phyloP scores from a whole-genome alignment of 2,113 vertebrate genomes.

The Acrocephalus arundinaceus region DNA sequence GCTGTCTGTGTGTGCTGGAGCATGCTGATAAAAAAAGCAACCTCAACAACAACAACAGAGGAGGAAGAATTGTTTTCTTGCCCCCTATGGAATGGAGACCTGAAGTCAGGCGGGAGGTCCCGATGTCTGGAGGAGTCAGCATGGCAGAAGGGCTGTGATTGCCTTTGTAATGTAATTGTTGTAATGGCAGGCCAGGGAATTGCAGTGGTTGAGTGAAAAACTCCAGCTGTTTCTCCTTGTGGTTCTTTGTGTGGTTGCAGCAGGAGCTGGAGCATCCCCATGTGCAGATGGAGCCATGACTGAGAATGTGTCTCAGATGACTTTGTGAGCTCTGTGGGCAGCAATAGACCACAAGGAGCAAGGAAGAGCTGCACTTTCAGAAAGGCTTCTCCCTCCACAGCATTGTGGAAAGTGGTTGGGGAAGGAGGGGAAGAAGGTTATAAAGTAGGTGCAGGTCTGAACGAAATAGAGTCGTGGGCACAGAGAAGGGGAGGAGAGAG shows the following conservation, averaged over 20 bases:
- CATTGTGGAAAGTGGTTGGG: neutral
- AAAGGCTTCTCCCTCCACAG: neutral
- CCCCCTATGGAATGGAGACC: neutral
- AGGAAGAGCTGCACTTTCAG: neutral
- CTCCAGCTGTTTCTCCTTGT: constrained; percentile 15
- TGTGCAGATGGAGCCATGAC: neutral
- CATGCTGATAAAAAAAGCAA: constrained; percentile 20
- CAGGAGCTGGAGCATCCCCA: constrained; percentile 4
- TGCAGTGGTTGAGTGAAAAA: constrained; percentile 18
- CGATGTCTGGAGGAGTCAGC: neutral
- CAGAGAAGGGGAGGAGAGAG: neutral
- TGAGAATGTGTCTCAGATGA: neutral
- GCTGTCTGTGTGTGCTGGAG: constrained; percentile 18
- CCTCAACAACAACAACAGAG: constrained; percentile 20
- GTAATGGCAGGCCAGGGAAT: constrained; percentile 41
- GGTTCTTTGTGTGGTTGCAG: constrained; percentile 48
- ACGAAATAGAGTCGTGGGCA: neutral
- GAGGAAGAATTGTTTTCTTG: constrained; percentile 20
- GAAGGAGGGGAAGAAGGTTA: neutral
- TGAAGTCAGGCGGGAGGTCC: constrained; percentile 1
- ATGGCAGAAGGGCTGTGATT: neutral
- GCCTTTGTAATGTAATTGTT: constrained; percentile 36
- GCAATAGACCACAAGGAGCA: neutral
- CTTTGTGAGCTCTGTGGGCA: neutral
- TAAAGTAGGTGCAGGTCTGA: neutral